phyloP scores from a whole-genome alignment of 2,797 vertebrate genomes.

The Lemur catta region DNA sequence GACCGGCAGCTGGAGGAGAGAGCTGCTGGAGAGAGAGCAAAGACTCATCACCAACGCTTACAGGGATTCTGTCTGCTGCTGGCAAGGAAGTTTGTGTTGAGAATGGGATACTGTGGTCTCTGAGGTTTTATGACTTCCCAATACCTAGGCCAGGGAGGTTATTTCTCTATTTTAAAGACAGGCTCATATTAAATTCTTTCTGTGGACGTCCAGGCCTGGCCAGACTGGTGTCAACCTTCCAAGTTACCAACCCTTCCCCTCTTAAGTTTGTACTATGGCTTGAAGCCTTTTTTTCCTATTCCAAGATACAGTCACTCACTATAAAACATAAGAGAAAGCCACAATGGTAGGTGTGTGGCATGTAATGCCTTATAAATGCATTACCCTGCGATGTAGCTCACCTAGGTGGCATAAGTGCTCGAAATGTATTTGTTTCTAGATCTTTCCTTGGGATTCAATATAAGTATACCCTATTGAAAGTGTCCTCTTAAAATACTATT shows the following conservation, averaged over 20 bases:
- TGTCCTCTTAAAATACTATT: neutral
- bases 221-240: neutral
- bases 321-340: neutral
- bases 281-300: neutral
- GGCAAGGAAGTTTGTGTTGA: neutral
- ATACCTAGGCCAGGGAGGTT: neutral
- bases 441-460: neutral
- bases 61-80: neutral
- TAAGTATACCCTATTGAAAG: neutral
- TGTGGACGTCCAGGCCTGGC: neutral
- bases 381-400: neutral
- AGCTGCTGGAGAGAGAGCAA: neutral
- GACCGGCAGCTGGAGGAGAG: neutral
- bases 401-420: neutral
- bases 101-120: neutral
- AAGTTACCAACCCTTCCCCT: neutral
- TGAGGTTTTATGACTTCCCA: neutral
- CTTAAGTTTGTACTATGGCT: neutral
- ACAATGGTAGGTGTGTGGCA: neutral
- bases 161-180: neutral
- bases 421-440: constrained; percentile 6
- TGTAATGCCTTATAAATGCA: neutral
- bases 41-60: neutral
- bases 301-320: neutral
- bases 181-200: neutral